Conservation (phyloP, 2,888 invertebrate species). For the Nudaria mundana region DNA sequence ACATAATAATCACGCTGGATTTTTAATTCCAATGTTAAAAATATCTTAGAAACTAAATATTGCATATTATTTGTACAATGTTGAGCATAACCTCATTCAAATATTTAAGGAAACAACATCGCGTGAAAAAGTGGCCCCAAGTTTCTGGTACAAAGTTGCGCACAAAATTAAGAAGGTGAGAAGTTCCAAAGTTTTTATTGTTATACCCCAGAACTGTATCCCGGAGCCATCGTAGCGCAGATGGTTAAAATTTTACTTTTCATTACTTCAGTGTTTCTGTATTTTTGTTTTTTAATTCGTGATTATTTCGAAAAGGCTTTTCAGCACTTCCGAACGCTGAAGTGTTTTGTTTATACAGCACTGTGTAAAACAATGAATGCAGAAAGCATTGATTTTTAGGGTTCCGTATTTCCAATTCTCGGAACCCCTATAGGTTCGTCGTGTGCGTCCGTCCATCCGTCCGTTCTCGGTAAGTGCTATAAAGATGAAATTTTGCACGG, state of each 20-base stretch:
- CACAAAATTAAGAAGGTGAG: conserved; percentile 54
- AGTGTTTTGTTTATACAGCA: no score
- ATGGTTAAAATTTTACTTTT: conserved; percentile 51
- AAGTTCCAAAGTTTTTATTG: conserved; percentile 59
- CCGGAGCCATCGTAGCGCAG: conserved; percentile 33
- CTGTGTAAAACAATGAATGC: no score
- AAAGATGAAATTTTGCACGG: no score
- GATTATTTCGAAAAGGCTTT: conserved; percentile 1
- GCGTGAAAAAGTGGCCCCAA: conserved; percentile 27
- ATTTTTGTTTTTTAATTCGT: conserved; percentile 15
- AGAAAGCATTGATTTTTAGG: no score
- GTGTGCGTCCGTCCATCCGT: no score
- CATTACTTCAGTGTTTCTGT: conserved; percentile 34
- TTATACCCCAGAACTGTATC: conserved; percentile 46
- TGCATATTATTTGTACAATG: conserved; percentile 28
- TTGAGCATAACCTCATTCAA: conserved; percentile 21
- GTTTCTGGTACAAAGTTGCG: conserved; percentile 32
- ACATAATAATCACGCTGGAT: not conserved
- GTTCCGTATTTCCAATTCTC: no score
- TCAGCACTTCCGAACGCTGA: no score
- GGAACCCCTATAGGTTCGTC: no score
- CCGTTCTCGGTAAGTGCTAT: no score
- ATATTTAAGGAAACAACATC: conserved; percentile 38
- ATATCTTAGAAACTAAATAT: conserved; percentile 18
- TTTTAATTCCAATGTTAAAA: conserved; percentile 1